phyloP scores from a whole-genome alignment of 2,113 vertebrate genomes.

The Gobio gobio region DNA sequence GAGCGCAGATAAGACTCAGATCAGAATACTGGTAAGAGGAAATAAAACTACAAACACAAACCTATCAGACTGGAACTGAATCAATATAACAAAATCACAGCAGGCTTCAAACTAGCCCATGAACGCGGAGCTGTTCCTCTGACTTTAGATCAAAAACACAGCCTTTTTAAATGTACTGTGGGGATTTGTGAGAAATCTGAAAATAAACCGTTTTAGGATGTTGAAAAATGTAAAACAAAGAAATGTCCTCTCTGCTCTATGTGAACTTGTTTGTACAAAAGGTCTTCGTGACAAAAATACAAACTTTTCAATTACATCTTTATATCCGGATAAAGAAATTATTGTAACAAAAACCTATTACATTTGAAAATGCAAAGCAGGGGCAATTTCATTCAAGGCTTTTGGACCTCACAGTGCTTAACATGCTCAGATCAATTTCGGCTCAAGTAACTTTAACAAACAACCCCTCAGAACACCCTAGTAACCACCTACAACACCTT shows the following conservation, averaged over 20 bases:
- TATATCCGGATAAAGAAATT: background rate
- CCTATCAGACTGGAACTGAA: constrained; percentile 15
- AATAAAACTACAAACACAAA: constrained; percentile 25
- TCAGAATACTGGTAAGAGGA: background rate
- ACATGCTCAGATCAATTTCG: background rate
- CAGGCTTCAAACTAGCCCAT: background rate
- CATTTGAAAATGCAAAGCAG: background rate
- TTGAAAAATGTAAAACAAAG: background rate
- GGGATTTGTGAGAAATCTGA: background rate
- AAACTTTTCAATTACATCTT: background rate
- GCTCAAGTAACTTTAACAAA: too few relatives aligned
- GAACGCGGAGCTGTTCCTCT: background rate
- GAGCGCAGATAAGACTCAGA: constrained; percentile 25
- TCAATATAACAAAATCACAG: constrained; percentile 31
- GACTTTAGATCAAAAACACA: constrained; percentile 12
- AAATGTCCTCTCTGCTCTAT: background rate
- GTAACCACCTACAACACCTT: too few relatives aligned
- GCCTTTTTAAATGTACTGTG: background rate
- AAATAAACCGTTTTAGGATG: background rate
- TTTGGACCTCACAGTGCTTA: background rate
- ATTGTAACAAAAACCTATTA: background rate
- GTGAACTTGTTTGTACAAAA: background rate
- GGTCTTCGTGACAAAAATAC: background rate
- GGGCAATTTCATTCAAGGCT: background rate
- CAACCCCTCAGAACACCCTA: too few relatives aligned